phyloP scores from a whole-genome alignment of 2,888 invertebrate species.

The Xanthorhoe designata region DNA sequence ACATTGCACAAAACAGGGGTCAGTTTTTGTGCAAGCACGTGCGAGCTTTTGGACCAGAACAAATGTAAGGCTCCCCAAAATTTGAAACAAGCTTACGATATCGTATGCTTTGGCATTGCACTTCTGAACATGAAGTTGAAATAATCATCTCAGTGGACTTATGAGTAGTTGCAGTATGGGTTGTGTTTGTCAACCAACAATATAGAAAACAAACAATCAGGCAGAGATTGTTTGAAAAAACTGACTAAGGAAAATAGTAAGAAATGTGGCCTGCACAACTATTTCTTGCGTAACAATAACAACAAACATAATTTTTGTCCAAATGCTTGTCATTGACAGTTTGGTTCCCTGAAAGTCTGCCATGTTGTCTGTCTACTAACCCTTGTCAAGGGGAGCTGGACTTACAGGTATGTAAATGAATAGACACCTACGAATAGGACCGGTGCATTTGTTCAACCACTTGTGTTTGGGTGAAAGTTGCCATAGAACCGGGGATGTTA shows the following conservation, averaged over 20 bases:
- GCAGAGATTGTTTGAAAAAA: too few relatives aligned
- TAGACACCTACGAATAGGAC: conserved; percentile 49
- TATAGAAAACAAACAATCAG: too few relatives aligned
- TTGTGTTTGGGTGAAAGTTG: conserved; percentile 54
- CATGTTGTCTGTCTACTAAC: conserved; percentile 9
- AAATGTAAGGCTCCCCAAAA: conserved; percentile 8
- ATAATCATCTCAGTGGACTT: background rate
- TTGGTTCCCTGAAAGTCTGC: background rate
- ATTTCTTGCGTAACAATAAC: too few relatives aligned
- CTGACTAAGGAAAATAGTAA: too few relatives aligned
- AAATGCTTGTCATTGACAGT: background rate
- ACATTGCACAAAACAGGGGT: conserved; percentile 26
- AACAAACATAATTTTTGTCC: background rate
- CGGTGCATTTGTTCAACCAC: conserved; percentile 44
- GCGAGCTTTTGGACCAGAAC: conserved; percentile 42
- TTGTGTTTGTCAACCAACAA: too few relatives aligned
- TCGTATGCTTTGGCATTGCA: background rate
- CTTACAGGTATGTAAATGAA: conserved; percentile 57
- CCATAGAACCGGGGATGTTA: conserved; percentile 21
- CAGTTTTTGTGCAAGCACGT: conserved; percentile 55
- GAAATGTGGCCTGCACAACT: too few relatives aligned
- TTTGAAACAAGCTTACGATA: background rate
- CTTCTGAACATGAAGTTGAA: background rate
- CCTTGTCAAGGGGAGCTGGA: conserved; percentile 43
- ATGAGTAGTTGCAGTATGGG: too few relatives aligned